Conservation (phyloP, 2,888 invertebrate genomes). For the Anorthoa munda region DNA sequence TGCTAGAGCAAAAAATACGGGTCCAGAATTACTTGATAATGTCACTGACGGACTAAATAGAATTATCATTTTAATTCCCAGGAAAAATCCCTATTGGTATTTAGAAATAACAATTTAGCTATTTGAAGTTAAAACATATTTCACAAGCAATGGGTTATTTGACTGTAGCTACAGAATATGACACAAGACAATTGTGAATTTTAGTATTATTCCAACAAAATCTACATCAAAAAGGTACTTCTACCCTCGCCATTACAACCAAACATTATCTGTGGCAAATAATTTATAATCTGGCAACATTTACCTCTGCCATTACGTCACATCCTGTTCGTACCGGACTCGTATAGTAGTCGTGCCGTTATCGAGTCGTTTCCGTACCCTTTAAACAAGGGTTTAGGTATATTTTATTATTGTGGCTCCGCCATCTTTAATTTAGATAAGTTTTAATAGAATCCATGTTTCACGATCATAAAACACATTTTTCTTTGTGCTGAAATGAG, state of each 20-base stretch:
- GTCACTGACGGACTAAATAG: too few relatives aligned
- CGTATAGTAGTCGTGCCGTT: slow-evolving; percentile 28
- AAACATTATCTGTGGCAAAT: slow-evolving; percentile 39
- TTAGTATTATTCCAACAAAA: neutral
- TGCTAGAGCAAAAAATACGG: too few relatives aligned
- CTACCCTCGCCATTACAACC: neutral
- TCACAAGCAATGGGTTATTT: too few relatives aligned
- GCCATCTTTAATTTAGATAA: slow-evolving; percentile 37
- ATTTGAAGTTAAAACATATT: neutral
- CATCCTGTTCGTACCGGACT: slow-evolving; percentile 34
- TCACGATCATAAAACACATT: neutral
- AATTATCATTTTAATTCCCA: too few relatives aligned
- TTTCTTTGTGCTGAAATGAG: neutral
- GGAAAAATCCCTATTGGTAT: too few relatives aligned
- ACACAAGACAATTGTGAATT: neutral
- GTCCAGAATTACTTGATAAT: too few relatives aligned
- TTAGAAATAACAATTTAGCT: too few relatives aligned
- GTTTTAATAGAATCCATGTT: slow-evolving; percentile 10
- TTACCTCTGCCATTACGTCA: slow-evolving; percentile 25
- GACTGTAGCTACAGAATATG: too few relatives aligned
- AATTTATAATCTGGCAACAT: slow-evolving; percentile 60
- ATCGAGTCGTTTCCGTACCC: slow-evolving; percentile 61
- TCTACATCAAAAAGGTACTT: neutral
- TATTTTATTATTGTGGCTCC: slow-evolving; percentile 48
- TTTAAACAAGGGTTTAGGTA: slow-evolving; percentile 31